Conservation (phyloP, 2,797 vertebrate species). For the Allobates femoralis region DNA sequence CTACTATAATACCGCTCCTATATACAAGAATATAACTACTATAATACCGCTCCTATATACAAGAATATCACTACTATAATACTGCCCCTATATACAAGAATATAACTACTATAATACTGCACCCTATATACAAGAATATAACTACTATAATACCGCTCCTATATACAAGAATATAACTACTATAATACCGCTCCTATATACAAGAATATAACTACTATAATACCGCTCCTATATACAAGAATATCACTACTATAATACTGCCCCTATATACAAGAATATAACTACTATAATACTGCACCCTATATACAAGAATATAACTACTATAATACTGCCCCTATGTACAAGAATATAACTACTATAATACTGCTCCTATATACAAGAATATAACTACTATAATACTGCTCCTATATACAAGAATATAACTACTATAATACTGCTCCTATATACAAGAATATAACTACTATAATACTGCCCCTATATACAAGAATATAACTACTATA, state of each 20-base stretch:
- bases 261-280: too few relatives aligned
- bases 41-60: too few relatives aligned
- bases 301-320: neutral
- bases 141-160: too few relatives aligned
- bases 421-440: neutral
- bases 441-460: neutral
- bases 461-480: neutral
- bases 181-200: too few relatives aligned
- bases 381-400: constrained; percentile 1
- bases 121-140: neutral
- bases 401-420: neutral
- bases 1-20: neutral
- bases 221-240: too few relatives aligned
- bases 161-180: too few relatives aligned
- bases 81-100: neutral
- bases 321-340: neutral
- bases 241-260: too few relatives aligned
- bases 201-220: too few relatives aligned
- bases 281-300: neutral
- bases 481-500: too few relatives aligned
- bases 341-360: constrained; percentile 2
- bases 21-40: too few relatives aligned
- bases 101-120: neutral
- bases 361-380: neutral
- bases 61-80: too few relatives aligned